These are phyloP conservation scores for Linnaemya vulpina DNA, from an alignment of 2,888 invertebrate species.

Conservation along the genomic window DNA sequence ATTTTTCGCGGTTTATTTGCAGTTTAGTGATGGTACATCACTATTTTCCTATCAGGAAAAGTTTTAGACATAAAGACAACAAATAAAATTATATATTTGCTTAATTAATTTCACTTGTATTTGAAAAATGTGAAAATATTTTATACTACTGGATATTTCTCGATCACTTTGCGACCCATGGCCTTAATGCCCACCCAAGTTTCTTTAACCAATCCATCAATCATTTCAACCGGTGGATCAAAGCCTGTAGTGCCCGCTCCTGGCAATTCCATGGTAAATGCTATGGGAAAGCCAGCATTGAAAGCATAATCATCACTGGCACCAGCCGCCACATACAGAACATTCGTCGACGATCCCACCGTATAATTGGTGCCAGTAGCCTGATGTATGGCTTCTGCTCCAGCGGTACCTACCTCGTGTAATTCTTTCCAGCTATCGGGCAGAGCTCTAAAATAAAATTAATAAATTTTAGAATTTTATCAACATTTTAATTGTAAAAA, in stretches of 20 bases:
- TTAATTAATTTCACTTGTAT: background rate
- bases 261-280: slow-evolving; percentile 87
- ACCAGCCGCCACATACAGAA: slow-evolving; percentile 84
- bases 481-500: background rate
- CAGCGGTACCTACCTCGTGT: slow-evolving; percentile 80
- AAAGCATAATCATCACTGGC: slow-evolving; percentile 88
- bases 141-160: slow-evolving; percentile 75
- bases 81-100: too few species aligned
- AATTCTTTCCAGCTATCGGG: slow-evolving; percentile 83
- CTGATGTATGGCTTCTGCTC: slow-evolving; percentile 80
- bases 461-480: background rate
- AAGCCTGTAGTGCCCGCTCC: slow-evolving; percentile 85
- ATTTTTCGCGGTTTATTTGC: too few species aligned
- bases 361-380: slow-evolving; percentile 80
- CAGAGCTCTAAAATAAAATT: slow-evolving; percentile 76
- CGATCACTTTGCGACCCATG: slow-evolving; percentile 78
- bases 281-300: slow-evolving; percentile 84
- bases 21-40: too few species aligned
- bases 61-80: too few species aligned
- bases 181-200: slow-evolving; percentile 84
- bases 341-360: slow-evolving; percentile 83
- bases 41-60: too few species aligned
- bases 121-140: background rate
- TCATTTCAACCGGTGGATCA: slow-evolving; percentile 84
- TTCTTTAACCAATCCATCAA: slow-evolving; percentile 85